These are phyloP conservation scores for Gymnosoma rotundatum DNA, from an alignment of 2,888 invertebrate species.

Conservation along the genomic window DNA sequence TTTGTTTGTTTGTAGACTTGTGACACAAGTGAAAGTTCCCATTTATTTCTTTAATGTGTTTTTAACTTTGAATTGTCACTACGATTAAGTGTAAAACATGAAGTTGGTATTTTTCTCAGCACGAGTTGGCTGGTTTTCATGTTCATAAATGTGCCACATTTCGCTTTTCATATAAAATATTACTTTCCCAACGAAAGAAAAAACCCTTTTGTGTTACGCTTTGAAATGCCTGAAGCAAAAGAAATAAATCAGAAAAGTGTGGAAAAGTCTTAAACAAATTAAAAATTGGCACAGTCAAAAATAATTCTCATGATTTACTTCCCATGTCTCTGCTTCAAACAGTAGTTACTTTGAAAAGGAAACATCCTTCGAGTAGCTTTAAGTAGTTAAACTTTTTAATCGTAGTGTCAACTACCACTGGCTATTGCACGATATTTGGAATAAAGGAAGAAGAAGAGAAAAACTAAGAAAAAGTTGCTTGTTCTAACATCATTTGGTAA, in stretches of 20 bases:
- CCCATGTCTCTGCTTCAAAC: background rate
- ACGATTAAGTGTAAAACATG: slow-evolving; percentile 38
- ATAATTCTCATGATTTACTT: slow-evolving; percentile 48
- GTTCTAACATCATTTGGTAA: slow-evolving; percentile 15
- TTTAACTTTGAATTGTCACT: slow-evolving; percentile 45
- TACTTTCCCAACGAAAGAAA: slow-evolving; percentile 1
- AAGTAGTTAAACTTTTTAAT: slow-evolving; percentile 28
- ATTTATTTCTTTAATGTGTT: slow-evolving; percentile 5
- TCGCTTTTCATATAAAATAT: slow-evolving; percentile 53
- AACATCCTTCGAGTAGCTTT: slow-evolving; percentile 35
- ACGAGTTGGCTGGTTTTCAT: slow-evolving; percentile 47
- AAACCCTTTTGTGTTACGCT: slow-evolving; percentile 30
- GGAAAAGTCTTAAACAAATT: slow-evolving; percentile 22
- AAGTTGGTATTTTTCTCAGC: slow-evolving; percentile 45
- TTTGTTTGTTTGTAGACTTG: background rate
- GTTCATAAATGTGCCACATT: slow-evolving; percentile 58
- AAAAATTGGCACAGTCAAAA: slow-evolving; percentile 51
- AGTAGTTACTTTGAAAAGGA: slow-evolving; percentile 5
- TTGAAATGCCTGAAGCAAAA: slow-evolving; percentile 10
- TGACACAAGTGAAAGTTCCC: slow-evolving; percentile 50
- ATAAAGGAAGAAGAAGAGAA: background rate
- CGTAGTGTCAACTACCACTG: slow-evolving; percentile 56
- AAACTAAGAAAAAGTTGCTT: slow-evolving; percentile 21
- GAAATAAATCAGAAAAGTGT: background rate
- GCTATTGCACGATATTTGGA: slow-evolving; percentile 60